Evolutionary conservation across 2,797 vertebrate species (phyloP).

Genomic region (Chaunax sp.): DNA sequence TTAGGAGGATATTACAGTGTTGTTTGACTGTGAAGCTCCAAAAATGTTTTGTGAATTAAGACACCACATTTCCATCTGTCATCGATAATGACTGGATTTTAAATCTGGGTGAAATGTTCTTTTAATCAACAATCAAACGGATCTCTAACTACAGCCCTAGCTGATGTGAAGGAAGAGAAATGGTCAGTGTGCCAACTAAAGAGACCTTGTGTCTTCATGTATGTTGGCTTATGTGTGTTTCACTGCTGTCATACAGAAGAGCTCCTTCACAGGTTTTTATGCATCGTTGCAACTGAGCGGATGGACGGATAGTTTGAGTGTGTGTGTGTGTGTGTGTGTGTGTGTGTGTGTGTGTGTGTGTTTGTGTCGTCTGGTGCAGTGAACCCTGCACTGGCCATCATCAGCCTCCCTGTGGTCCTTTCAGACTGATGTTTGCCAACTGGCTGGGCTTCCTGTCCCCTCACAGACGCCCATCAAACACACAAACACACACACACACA

Average conservation of each 20-base stretch:
- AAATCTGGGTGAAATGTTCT: no score
- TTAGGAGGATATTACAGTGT: no score
- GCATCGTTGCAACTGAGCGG: conserved; percentile 12
- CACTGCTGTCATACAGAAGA: background rate
- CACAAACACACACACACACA: conserved; percentile 29
- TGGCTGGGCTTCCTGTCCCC: conserved; percentile 70
- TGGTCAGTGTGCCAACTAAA: no score
- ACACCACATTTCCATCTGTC: no score
- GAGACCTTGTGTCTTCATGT: no score
- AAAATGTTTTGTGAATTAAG: no score
- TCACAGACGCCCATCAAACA: conserved; percentile 37
- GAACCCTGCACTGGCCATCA: conserved; percentile 53
- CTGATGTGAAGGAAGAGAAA: no score
- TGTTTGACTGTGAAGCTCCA: no score
- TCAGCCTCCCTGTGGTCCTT: conserved; percentile 66
- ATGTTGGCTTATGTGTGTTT: background rate
- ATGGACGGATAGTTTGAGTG: conserved; percentile 9
- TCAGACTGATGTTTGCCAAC: conserved; percentile 76
- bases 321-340: conserved; percentile 23
- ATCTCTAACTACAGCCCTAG: no score
- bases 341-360: conserved; percentile 27
- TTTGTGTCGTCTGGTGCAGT: conserved; percentile 39
- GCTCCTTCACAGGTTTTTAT: background rate
- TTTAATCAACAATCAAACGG: no score
- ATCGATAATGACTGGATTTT: no score